These are phyloP conservation scores for Dascillus cervinus DNA, from an alignment of 2,888 invertebrate genomes.

Conservation along the genomic window DNA sequence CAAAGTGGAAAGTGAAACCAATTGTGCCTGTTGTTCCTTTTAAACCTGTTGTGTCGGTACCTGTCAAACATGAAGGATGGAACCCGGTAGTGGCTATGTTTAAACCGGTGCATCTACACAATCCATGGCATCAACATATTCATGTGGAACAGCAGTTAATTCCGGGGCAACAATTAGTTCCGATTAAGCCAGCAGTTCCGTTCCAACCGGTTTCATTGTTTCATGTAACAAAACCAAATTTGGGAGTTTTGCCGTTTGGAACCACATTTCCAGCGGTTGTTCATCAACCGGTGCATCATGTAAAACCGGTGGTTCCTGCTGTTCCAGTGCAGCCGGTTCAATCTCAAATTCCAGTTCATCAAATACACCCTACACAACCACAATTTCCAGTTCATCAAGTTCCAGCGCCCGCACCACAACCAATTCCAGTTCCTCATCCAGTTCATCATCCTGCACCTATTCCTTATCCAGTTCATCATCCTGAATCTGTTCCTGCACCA, in stretches of 20 bases:
- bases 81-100: constrained; percentile 1
- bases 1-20: not conserved
- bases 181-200: constrained; percentile 5
- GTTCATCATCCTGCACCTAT: constrained; percentile 1
- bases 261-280: constrained; percentile 26
- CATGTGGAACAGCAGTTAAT: constrained; percentile 5
- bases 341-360: constrained; percentile 37
- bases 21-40: constrained; percentile 1
- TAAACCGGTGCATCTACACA: constrained; percentile 5
- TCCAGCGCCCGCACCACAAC: constrained; percentile 16
- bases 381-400: constrained; percentile 22
- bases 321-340: constrained; percentile 3
- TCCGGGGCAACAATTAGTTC: constrained; percentile 6
- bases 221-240: constrained; percentile 30
- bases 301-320: constrained; percentile 1
- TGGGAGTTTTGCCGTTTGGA: constrained; percentile 30
- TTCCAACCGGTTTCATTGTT: too few species aligned
- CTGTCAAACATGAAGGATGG: too few species aligned
- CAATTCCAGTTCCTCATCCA: constrained; percentile 7
- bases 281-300: constrained; percentile 14
- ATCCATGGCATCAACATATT: constrained; percentile 11
- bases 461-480: constrained; percentile 7
- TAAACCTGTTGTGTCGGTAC: constrained; percentile 1
- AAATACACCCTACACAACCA: constrained; percentile 37
- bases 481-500: constrained; percentile 5